Evolutionary conservation across 1,140 invertebrate species (phyloP), one percentile per base, ranked within the genome.

Genomic region (Aradophagus sp.): DNA sequence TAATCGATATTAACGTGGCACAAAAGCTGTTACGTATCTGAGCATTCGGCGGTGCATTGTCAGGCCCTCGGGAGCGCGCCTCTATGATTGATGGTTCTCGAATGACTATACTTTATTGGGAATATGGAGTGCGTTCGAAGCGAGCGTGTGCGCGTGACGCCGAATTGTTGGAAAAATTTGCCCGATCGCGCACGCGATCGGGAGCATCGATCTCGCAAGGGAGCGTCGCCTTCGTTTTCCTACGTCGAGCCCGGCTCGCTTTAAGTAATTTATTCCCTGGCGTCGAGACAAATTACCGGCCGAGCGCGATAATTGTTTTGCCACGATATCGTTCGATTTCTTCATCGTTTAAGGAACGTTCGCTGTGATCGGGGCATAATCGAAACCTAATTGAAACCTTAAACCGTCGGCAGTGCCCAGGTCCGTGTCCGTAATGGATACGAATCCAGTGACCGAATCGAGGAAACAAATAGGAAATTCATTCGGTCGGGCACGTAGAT

Each of bases 81-180:
- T 69, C 45, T 55, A 69, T 73, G 72, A 78, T 76, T 74, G 65
- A 75, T 76, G 69, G 63, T 56, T 55, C 66, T 53, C 67, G 53
- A 74, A 72, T 73, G 74, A 75, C 62, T 76, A 36, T 68, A 72
- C 53, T 68, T 67, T 69, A 62, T 58, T 44, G 48, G 55, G 34
- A 72, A 61, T 65, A 71, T 65, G 53, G 35, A 72, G 61, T 56
- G 35, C 55, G 55, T 26, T 59, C 47, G 36, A 66, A 65, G 36
- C 35, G 20, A 65, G 47, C 39, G 47, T 52, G 41, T 63, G 67
- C 45, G 45, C 52, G 50, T 52, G 53, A 71, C 42, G 59, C 53
- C 35, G 14, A 52, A 56, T 34, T 47, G 45, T 52, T 48, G 15
- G 38, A 34, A 62, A 52, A 58, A 63, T 50, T 45, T 23, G 41